Evolutionary conservation across 2,113 vertebrate genomes (phyloP).

Genomic region (Psophia crepitans): DNA sequence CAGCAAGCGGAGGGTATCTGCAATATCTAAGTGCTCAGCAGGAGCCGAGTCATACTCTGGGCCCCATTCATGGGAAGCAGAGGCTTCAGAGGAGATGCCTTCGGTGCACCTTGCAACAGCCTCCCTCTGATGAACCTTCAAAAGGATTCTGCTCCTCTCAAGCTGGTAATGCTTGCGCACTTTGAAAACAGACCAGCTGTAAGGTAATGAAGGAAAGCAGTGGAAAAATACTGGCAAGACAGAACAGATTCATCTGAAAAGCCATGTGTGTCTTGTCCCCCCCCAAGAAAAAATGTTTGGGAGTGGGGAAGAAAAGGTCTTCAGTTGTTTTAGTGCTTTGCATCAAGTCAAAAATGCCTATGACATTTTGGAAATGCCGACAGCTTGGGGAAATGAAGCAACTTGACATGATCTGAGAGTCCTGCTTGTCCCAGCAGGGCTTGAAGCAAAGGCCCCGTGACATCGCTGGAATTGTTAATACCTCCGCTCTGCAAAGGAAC

Average conservation of each 20-base stretch:
- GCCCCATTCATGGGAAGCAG: rapidly evolving
- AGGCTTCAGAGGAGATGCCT: background rate
- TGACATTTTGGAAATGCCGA: constrained; percentile 48
- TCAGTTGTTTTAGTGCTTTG: background rate
- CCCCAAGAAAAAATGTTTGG: background rate
- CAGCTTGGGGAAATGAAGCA: constrained; percentile 1
- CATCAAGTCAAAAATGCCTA: background rate
- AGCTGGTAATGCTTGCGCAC: background rate
- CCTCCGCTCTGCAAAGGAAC: background rate
- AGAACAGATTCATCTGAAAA: background rate
- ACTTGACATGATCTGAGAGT: background rate
- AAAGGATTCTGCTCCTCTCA: background rate
- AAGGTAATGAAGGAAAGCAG: background rate
- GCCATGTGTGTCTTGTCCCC: background rate
- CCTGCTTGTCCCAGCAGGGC: background rate
- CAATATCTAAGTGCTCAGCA: background rate
- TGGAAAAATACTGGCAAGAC: background rate
- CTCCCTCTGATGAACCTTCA: background rate
- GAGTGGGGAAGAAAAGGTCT: background rate
- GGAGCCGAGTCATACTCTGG: background rate
- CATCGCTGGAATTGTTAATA: background rate
- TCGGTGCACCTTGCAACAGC: background rate
- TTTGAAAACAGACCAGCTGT: background rate
- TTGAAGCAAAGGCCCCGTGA: background rate
- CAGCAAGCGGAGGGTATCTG: background rate